Evolutionary conservation across 2,888 invertebrate genomes (phyloP), one percentile per base, ranked within the genome.

Genomic region (Ceraclea dissimilis): DNA sequence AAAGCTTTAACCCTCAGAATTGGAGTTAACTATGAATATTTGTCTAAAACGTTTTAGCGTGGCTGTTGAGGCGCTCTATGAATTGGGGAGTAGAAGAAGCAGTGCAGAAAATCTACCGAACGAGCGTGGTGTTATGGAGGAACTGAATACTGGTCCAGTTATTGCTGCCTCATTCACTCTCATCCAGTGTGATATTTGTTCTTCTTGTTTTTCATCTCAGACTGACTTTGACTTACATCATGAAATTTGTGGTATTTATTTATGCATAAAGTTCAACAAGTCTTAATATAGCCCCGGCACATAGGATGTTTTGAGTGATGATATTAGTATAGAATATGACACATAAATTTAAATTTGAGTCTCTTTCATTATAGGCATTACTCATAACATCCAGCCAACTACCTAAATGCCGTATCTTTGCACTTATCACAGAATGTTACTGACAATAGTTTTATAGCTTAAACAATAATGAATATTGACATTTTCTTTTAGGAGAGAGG

Each of bases 31-130:
- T 26, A 10, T n/a, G n/a, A n/a, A 26, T 26, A 26, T 26, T 26
- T 6, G 10, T 26, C 10, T 26, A 26, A 26, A 4, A 26, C 10
- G 26, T 26, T 63, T 62, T 50, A 65, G 65, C 52, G 72, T 74
- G 73, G 75, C 75, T 31, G 74, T 74, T 4, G 75, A 75, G 65
- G 75, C 75, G 1, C 62, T 75, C 5, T 65, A 74, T 13, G 73
- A 74, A 54, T 64, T 75, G 1, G 73, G 74, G 11, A 72, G 71
- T 34, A 71, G 71, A 68, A 26, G 10, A 10, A 26, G 26, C 26
- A 26, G 26, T 26, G 10, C 26, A 26, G 26, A 26, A 10, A 26
- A 26, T 10, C 4, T 26, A 6, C 5, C 10, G 10, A 26, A 10
- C 10, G 26, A 26, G 10, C 26, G 10, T 4, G 26, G 10, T 4